phyloP scores from a whole-genome alignment of 2,113 vertebrate species.

The Ascaphus truei region DNA sequence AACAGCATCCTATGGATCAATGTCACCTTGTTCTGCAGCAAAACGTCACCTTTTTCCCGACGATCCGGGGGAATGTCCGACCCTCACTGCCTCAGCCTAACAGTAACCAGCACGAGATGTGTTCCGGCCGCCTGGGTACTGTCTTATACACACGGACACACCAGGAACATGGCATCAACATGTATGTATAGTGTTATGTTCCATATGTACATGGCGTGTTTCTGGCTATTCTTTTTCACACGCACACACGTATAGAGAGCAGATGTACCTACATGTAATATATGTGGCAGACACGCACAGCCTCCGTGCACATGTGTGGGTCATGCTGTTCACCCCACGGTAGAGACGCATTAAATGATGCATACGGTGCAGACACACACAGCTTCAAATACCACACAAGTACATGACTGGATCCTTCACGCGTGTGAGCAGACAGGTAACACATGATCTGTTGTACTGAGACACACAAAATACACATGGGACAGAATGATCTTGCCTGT shows the following conservation, averaged over 20 bases:
- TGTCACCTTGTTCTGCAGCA: too few species aligned
- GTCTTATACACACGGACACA: not conserved
- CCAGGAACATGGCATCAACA: too few species aligned
- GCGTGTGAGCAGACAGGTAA: not conserved
- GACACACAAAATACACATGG: too few species aligned
- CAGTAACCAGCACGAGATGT: too few species aligned
- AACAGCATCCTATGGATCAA: too few species aligned
- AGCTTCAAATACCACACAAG: not conserved
- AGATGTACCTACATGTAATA: not conserved
- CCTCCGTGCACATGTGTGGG: not conserved
- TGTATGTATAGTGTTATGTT: constrained; percentile 15
- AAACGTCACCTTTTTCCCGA: too few species aligned
- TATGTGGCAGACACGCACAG: not conserved
- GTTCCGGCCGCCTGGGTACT: not conserved
- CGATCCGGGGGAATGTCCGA: too few species aligned
- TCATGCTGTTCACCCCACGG: not conserved
- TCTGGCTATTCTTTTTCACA: not conserved
- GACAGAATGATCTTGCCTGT: too few species aligned
- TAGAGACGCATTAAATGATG: too few species aligned
- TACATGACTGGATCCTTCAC: not conserved
- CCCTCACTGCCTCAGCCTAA: too few species aligned
- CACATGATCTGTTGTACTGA: too few species aligned
- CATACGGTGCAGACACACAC: not conserved
- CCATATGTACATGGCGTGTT: too few species aligned
- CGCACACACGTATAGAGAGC: not conserved